Base-by-base conservation (phyloP, 2,888 invertebrate genomes). In the Alitta virens region DNA sequence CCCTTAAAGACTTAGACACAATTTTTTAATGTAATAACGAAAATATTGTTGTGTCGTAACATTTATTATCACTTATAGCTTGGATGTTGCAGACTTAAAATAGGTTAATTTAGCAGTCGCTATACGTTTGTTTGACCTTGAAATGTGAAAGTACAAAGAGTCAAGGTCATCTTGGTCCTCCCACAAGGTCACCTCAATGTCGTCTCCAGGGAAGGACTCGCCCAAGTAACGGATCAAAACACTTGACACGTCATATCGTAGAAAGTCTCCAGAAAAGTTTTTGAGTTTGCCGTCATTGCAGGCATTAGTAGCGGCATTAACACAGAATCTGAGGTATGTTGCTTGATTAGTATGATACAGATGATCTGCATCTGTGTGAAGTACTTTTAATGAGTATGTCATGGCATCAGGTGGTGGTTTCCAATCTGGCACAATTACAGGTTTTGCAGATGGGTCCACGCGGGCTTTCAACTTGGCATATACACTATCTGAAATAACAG, bases 321-420 rank as follows among this genome's bases (percentile, higher is more conserved):
- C 43, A 26, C 43, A 54, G 18, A 40, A 53, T 26, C 42, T 40
- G 26, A 60, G 16, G 16, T 54, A 60, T 3, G 21, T 40, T 9
- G 60, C 18, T 25, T 60, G 60, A 21, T 60, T 60, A 21, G 53
- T 53, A 25, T 60, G 60, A 25, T 59, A 59, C 38, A 33, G 18
- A 24, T 33, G 9, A 25, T 59, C 59, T 7, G 38, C 38, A 25
- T 59, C 59, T 1, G 38, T 26, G 26, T 59, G 59, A n/a, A 7
- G 3, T 16, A 46, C 46, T 21, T 46, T 5, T 7, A 33, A 33
- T 7, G 5, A 5, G 12, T 33, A 33, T 33, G 33, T 12, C 12
- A 33, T 7, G 33, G 33, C 33, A 5, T 33, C 7, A 7, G 33
- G 33, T 7, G 7, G 5, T 33, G 33, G 33, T 7, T 12, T 33